These are phyloP conservation scores for Laterallus jamaicensis DNA, from an alignment of 2,113 vertebrate genomes.

Conservation along the genomic window DNA sequence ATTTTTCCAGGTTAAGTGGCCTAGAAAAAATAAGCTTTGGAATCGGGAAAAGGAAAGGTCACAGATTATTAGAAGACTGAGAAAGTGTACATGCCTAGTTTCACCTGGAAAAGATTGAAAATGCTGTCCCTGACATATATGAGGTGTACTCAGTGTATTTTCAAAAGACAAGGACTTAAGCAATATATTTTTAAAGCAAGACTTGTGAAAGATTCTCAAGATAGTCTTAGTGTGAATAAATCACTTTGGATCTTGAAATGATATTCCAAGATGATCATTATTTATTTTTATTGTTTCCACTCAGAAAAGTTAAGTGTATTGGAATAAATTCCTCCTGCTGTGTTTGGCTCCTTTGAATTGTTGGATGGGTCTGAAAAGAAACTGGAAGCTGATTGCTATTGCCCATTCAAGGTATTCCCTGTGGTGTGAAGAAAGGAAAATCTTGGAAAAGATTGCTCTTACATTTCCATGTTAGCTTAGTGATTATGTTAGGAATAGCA, in stretches of 20 bases:
- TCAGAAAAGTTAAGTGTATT: neutral
- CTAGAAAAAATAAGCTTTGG: neutral
- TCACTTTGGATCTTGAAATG: neutral
- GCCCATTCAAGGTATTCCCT: neutral
- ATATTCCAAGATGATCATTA: neutral
- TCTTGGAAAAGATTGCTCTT: neutral
- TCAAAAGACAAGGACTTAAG: neutral
- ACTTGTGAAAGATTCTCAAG: neutral
- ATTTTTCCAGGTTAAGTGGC: neutral
- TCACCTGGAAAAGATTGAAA: neutral
- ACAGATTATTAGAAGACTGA: neutral
- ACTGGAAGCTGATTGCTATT: neutral
- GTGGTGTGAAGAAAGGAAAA: neutral
- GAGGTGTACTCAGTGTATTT: neutral
- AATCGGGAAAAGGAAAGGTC: neutral
- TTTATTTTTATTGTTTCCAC: neutral
- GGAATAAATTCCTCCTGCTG: neutral
- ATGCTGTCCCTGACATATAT: neutral
- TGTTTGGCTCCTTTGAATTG: neutral
- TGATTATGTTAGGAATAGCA: neutral
- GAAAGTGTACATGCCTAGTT: neutral
- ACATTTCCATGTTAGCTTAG: neutral
- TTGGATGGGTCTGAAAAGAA: constrained; percentile 26
- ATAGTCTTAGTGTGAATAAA: neutral
- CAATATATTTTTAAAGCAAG: neutral